Percentiles rank a stretch among this genome's conserved stretches.
phyloP scores from a whole-genome alignment of 2,113 vertebrate species.

The Ailuropoda melanoleuca region DNA sequence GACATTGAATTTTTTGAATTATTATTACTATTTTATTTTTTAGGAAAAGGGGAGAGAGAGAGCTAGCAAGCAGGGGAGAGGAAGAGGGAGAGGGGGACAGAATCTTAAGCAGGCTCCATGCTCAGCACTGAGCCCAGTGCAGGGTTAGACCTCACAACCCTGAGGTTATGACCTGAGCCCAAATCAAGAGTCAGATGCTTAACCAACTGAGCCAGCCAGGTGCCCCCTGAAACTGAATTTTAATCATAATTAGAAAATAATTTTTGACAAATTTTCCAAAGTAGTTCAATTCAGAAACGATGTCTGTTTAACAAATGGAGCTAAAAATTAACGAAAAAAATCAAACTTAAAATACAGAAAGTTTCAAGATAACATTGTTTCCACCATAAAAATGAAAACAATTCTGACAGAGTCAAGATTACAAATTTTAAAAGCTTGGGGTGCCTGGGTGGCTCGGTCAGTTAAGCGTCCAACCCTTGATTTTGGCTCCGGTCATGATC shows the following conservation, averaged over 20 bases:
- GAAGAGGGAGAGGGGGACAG: not conserved
- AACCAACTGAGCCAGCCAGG: not conserved
- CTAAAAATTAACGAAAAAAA: not conserved
- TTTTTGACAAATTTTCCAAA: not conserved
- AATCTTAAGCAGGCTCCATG: not conserved
- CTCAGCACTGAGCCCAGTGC: not conserved
- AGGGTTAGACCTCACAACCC: not conserved
- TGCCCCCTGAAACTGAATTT: not conserved
- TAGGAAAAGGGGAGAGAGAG: not conserved
- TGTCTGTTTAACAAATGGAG: not conserved
- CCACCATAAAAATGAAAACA: not conserved
- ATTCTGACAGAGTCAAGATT: not conserved
- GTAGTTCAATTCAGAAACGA: not conserved
- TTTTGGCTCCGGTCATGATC: not conserved
- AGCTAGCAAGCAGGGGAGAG: not conserved
- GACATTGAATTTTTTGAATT: not conserved
- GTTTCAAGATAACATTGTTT: not conserved
- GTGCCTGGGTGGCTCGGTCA: not conserved
- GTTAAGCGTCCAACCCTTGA: not conserved
- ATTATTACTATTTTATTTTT: not conserved
- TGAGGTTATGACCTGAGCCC: not conserved
- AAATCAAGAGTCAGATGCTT: not conserved
- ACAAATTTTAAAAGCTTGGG: not conserved
- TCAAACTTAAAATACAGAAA: not conserved
- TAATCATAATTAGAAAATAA: not conserved